phyloP scores from a whole-genome alignment of 2,888 invertebrate species.

The Lydus trimaculatus region DNA sequence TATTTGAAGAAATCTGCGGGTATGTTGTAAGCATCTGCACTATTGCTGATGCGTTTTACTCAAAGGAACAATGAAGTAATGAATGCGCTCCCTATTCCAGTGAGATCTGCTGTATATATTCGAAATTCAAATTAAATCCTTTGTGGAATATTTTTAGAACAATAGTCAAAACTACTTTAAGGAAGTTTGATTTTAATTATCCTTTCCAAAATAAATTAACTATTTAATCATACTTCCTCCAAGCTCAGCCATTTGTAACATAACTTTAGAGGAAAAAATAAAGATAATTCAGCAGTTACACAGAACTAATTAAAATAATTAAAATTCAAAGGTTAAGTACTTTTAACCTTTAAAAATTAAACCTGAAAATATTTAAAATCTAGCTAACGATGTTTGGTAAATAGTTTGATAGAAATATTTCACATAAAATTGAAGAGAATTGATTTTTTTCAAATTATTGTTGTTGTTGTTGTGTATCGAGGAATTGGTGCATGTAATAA shows the following conservation, averaged over 20 bases:
- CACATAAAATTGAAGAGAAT: too few relatives aligned
- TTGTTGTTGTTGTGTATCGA: background rate
- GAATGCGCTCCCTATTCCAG: too few relatives aligned
- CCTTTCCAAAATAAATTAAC: background rate
- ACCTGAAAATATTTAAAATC: background rate
- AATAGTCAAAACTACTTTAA: background rate
- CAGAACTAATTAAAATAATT: background rate
- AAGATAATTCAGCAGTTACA: background rate
- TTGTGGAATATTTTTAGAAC: background rate
- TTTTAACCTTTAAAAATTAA: too few relatives aligned
- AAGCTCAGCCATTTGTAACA: background rate
- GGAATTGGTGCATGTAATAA: conserved; percentile 14
- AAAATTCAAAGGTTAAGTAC: background rate
- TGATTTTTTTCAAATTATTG: background rate
- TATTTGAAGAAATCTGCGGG: too few relatives aligned
- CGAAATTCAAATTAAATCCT: too few relatives aligned
- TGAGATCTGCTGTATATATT: too few relatives aligned
- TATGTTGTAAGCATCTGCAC: too few relatives aligned
- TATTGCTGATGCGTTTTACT: too few relatives aligned
- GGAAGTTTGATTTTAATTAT: background rate
- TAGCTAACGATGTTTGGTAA: background rate
- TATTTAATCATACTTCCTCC: background rate
- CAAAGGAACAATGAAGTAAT: too few relatives aligned
- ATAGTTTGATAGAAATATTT: background rate
- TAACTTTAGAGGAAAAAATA: background rate